Conservation (phyloP, 2,888 invertebrate genomes). For the Apamea sordens region DNA sequence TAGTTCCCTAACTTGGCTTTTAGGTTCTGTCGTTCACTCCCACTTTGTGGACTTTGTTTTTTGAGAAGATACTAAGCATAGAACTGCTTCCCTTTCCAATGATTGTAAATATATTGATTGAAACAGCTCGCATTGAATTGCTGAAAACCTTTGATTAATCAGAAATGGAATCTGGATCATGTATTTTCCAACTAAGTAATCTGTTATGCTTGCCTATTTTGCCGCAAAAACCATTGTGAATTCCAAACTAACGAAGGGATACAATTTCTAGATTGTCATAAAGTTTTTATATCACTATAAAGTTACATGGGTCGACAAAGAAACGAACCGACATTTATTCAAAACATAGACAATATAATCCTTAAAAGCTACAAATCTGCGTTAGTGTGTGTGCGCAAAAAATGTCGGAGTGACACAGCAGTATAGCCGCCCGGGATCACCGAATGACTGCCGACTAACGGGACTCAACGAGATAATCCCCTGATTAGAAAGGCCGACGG, state of each 20-base stretch:
- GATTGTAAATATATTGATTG: neutral
- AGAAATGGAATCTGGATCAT: neutral
- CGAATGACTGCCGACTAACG: slow-evolving; percentile 70
- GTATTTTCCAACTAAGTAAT: slow-evolving; percentile 20
- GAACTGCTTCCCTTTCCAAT: neutral
- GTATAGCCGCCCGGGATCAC: slow-evolving; percentile 59
- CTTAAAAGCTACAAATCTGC: slow-evolving; percentile 62
- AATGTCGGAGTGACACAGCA: slow-evolving; percentile 68
- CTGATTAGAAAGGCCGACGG: slow-evolving; percentile 78
- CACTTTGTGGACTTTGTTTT: slow-evolving; percentile 13
- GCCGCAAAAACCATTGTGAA: slow-evolving; percentile 43
- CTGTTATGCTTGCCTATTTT: slow-evolving; percentile 12
- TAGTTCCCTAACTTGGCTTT: slow-evolving; percentile 12
- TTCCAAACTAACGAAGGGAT: slow-evolving; percentile 29
- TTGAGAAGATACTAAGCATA: neutral
- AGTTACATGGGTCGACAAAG: slow-evolving; percentile 59
- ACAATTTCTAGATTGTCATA: slow-evolving; percentile 48
- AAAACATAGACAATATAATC: slow-evolving; percentile 60
- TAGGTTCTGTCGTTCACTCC: neutral
- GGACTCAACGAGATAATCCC: slow-evolving; percentile 80
- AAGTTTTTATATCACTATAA: slow-evolving; percentile 52
- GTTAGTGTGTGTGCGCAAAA: slow-evolving; percentile 69
- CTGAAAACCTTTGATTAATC: slow-evolving; percentile 16
- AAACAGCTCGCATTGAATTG: neutral
- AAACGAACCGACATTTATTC: slow-evolving; percentile 59